phyloP scores from a whole-genome alignment of 2,888 invertebrate genomes.

The Lepidocyrtinus sp. region DNA sequence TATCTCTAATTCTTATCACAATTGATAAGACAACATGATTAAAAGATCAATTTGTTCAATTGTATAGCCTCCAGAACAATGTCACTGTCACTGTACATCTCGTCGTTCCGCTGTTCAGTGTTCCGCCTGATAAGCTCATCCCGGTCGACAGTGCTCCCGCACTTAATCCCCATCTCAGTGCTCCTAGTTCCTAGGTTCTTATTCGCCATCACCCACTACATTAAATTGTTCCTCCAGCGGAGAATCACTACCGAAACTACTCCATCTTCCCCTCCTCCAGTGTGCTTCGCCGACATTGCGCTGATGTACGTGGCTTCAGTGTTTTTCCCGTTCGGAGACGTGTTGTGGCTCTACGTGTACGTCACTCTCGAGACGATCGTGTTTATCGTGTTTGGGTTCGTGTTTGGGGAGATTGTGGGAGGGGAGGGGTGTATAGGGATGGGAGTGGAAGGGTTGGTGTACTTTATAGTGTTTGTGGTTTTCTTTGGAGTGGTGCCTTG shows the following conservation, averaged over 20 bases:
- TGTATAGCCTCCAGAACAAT: constrained; percentile 64
- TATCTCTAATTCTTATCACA: too few species aligned
- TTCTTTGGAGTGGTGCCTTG: constrained; percentile 15
- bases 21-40: too few species aligned
- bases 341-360: constrained; percentile 66
- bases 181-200: constrained; percentile 58
- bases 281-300: constrained; percentile 37
- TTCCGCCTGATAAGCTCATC: constrained; percentile 10
- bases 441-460: not conserved
- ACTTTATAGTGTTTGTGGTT: not conserved
- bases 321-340: constrained; percentile 65
- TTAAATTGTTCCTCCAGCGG: constrained; percentile 19
- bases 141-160: constrained; percentile 17
- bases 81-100: constrained; percentile 57
- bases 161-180: constrained; percentile 45
- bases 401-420: constrained; percentile 8
- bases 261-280: not conserved
- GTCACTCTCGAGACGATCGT: constrained; percentile 58
- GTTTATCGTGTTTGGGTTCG: constrained; percentile 57
- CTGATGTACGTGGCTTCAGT: constrained; percentile 65
- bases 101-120: constrained; percentile 53
- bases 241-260: not conserved
- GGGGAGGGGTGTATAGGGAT: not conserved
- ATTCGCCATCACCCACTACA: constrained; percentile 59
- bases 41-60: too few species aligned